phyloP scores from a whole-genome alignment of 2,888 invertebrate species.

The Heliothis peltigera region DNA sequence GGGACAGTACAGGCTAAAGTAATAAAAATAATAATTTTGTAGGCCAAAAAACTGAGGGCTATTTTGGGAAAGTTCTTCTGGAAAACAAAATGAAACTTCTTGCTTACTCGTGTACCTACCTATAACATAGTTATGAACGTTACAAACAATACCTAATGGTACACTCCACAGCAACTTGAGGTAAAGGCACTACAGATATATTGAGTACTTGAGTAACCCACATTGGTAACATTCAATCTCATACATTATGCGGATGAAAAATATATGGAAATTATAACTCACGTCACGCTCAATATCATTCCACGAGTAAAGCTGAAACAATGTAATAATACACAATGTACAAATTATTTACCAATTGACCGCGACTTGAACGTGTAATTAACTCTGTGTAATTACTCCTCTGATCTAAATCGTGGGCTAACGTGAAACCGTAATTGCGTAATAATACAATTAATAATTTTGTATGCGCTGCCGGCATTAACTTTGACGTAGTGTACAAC shows the following conservation, averaged over 20 bases:
- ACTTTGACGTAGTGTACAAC: slow-evolving; percentile 42
- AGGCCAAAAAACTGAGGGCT: not conserved
- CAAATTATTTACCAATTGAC: slow-evolving; percentile 46
- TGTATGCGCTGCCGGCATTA: slow-evolving; percentile 48
- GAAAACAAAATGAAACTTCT: not conserved
- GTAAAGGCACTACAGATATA: no score
- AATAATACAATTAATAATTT: slow-evolving; percentile 56
- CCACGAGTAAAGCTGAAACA: slow-evolving; percentile 16
- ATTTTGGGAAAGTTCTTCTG: not conserved
- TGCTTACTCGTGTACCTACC: no score
- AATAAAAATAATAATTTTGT: not conserved
- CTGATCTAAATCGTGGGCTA: slow-evolving; percentile 50
- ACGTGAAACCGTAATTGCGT: slow-evolving; percentile 45
- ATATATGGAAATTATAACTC: not conserved
- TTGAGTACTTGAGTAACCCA: not conserved
- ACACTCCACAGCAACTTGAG: no score
- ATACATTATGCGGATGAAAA: not conserved
- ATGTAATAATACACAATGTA: slow-evolving; percentile 27
- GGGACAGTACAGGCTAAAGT: no score
- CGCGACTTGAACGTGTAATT: slow-evolving; percentile 51
- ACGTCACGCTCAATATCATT: slow-evolving; percentile 3
- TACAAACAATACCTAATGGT: no score
- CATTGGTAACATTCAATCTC: slow-evolving; percentile 2
- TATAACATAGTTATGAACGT: no score
- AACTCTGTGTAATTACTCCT: slow-evolving; percentile 49